phyloP scores from a whole-genome alignment of 2,888 invertebrate genomes.

The Euzophera pinguis region DNA sequence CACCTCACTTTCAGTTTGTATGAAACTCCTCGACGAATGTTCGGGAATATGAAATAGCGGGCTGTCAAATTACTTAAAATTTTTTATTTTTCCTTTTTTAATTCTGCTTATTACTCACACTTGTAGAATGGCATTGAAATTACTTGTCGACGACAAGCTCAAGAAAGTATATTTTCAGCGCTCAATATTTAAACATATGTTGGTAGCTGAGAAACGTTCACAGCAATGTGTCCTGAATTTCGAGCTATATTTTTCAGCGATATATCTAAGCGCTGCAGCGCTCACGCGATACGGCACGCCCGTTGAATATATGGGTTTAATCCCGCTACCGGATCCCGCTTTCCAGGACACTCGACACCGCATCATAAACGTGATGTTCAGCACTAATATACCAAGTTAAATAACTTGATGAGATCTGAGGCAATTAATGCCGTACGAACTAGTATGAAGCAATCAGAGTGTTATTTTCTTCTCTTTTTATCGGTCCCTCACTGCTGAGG shows the following conservation, averaged over 20 bases:
- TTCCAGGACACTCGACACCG: background rate
- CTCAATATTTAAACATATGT: background rate
- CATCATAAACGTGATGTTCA: background rate
- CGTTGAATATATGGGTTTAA: conserved; percentile 36
- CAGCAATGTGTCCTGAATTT: background rate
- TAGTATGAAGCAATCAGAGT: too few species aligned
- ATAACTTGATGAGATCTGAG: background rate
- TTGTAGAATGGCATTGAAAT: too few species aligned
- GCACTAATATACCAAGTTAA: background rate
- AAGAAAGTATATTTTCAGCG: too few species aligned
- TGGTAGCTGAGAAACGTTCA: background rate
- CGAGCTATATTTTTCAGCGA: background rate
- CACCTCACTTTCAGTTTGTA: conserved; percentile 3
- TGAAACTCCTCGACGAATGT: background rate
- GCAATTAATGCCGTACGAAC: too few species aligned
- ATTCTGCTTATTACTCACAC: too few species aligned
- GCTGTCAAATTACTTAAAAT: background rate
- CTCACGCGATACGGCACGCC: conserved; percentile 42
- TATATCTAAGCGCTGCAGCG: background rate
- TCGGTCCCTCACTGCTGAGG: too few species aligned
- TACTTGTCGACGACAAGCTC: too few species aligned
- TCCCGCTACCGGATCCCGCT: conserved; percentile 19
- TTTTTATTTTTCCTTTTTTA: too few species aligned
- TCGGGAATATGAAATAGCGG: background rate
- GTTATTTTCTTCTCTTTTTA: too few species aligned